Conservation (phyloP, 37 sponge, comb jelly and placozoan species). For the Haliclona indistincta region DNA sequence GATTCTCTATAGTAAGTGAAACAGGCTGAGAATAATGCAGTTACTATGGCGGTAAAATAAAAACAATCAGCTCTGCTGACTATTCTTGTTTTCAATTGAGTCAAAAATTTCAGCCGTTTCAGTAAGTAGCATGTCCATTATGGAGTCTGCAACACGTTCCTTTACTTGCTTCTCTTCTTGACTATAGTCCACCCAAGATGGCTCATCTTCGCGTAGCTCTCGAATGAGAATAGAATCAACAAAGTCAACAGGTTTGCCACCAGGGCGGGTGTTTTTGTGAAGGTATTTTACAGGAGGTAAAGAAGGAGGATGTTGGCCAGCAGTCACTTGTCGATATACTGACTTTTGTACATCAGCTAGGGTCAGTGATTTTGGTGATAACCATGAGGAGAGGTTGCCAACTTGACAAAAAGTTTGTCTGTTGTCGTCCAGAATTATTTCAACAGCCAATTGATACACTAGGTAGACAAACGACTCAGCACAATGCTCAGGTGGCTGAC, state of each 20-base stretch:
- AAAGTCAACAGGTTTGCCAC: slow-evolving; percentile 74
- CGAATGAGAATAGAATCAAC: slow-evolving; percentile 72
- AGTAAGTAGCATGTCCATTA: slow-evolving; percentile 63
- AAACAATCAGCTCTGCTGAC: too few relatives aligned
- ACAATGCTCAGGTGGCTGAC: too few relatives aligned
- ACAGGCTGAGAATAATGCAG: too few relatives aligned
- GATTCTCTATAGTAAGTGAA: too few relatives aligned
- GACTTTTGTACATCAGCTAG: slow-evolving; percentile 40
- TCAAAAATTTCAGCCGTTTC: slow-evolving; percentile 65
- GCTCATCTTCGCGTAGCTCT: slow-evolving; percentile 84
- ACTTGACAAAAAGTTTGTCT: too few relatives aligned
- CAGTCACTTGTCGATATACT: slow-evolving; percentile 42
- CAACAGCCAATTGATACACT: slow-evolving; percentile 48
- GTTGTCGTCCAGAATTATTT: slow-evolving; percentile 29
- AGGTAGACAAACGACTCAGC: slow-evolving; percentile 44
- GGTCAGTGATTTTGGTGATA: neutral
- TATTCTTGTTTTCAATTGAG: too few relatives aligned
- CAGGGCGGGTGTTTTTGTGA: slow-evolving; percentile 51
- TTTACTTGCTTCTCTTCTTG: slow-evolving; percentile 75
- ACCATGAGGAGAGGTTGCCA: too few relatives aligned
- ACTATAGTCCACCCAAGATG: slow-evolving; percentile 83
- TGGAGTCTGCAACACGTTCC: slow-evolving; percentile 64
- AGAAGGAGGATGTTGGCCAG: slow-evolving; percentile 44
- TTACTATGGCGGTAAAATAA: too few relatives aligned
- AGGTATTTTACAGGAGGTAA: slow-evolving; percentile 46